These are phyloP conservation scores for Anser brachyrhynchus DNA, from an alignment of 2,113 vertebrate genomes.

Conservation along the genomic window DNA sequence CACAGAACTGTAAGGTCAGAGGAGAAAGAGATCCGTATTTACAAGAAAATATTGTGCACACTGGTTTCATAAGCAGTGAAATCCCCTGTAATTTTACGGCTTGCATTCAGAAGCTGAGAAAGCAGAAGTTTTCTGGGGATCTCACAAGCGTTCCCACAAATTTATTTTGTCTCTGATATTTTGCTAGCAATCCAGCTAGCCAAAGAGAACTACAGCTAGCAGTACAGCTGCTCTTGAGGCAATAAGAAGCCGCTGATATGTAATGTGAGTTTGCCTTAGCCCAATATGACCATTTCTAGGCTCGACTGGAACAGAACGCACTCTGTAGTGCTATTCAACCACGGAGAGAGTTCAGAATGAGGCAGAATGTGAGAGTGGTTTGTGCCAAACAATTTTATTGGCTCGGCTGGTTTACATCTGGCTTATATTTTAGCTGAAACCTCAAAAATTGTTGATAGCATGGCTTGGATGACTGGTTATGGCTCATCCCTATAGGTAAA, in stretches of 20 bases:
- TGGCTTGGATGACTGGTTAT: not conserved
- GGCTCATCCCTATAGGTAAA: not conserved
- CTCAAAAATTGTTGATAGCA: not conserved
- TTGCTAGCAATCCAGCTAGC: not conserved
- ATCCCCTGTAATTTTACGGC: not conserved
- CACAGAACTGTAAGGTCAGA: not conserved
- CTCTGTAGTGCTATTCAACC: not conserved
- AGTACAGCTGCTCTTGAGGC: not conserved
- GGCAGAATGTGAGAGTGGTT: not conserved
- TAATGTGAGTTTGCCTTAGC: not conserved
- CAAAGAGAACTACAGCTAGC: not conserved
- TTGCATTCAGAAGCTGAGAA: not conserved
- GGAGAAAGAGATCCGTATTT: not conserved
- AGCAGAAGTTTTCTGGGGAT: not conserved
- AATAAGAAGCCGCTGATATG: not conserved
- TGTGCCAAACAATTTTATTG: not conserved
- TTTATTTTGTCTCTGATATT: not conserved
- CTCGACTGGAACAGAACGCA: not conserved
- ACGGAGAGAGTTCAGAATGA: not conserved
- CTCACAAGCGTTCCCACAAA: not conserved
- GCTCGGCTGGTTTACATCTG: not conserved
- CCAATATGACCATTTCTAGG: not conserved
- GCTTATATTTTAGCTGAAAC: not conserved
- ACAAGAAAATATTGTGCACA: not conserved
- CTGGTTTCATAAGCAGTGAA: conserved; percentile 20